phyloP scores from a whole-genome alignment of 2,888 invertebrate genomes.

The Agrotis exclamationis region DNA sequence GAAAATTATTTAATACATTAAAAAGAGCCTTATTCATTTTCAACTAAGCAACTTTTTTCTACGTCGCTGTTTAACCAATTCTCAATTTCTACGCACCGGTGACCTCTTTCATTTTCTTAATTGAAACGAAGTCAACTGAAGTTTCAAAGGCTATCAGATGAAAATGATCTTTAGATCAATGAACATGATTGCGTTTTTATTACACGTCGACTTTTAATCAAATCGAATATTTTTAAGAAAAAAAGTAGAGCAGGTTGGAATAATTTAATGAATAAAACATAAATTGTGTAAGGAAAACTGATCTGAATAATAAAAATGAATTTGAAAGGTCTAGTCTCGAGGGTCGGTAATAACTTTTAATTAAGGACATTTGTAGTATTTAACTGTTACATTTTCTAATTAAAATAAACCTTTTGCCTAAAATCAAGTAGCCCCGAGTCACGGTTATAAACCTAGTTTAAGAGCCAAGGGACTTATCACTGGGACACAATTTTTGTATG shows the following conservation, averaged over 20 bases:
- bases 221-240: constrained; percentile 1
- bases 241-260: neutral
- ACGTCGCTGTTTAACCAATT: constrained; percentile 22
- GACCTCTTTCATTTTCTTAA: constrained; percentile 53
- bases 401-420: neutral
- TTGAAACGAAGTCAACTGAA: constrained; percentile 50
- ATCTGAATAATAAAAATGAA: neutral
- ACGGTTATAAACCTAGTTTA: too few relatives aligned
- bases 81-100: constrained; percentile 47
- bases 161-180: constrained; percentile 45
- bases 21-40: constrained; percentile 9
- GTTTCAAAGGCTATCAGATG: constrained; percentile 43
- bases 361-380: neutral
- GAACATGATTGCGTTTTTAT: constrained; percentile 31
- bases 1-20: constrained; percentile 3
- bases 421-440: too few relatives aligned
- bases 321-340: neutral
- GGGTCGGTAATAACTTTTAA: neutral
- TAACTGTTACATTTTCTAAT: neutral
- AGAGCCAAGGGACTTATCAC: too few relatives aligned
- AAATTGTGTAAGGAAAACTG: neutral
- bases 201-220: constrained; percentile 10
- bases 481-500: too few relatives aligned
- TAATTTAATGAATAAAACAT: neutral
- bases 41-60: constrained; percentile 17